Conservation (phyloP, 2,797 vertebrate species). For the Cynodonichthys magdalenae region DNA sequence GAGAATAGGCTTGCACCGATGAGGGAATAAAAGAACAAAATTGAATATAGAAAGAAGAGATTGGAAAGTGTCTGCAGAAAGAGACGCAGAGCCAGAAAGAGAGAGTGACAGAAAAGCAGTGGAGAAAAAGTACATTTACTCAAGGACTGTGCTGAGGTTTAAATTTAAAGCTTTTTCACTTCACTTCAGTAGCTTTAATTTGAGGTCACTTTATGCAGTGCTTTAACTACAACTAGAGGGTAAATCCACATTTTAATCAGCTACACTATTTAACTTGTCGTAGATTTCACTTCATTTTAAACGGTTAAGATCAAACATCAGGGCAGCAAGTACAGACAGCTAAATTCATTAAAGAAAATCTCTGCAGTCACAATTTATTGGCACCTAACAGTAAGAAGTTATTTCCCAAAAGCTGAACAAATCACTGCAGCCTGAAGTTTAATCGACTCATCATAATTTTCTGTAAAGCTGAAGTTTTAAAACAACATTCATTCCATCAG, state of each 20-base stretch:
- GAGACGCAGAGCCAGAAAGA: constrained; percentile 27
- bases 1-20: constrained; percentile 42
- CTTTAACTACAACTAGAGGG: constrained; percentile 5
- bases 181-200: constrained; percentile 11
- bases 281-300: no score
- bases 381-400: no score
- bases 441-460: constrained; percentile 3
- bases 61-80: constrained; percentile 70
- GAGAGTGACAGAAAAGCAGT: constrained; percentile 47
- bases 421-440: constrained; percentile 6
- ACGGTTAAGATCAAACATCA: no score
- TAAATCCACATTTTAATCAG: constrained; percentile 2
- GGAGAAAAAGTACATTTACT: constrained; percentile 44
- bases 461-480: constrained; percentile 1
- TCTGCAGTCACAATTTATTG: background rate
- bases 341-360: background rate
- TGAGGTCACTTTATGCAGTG: constrained; percentile 2
- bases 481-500: background rate
- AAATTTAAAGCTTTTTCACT: constrained; percentile 14
- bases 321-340: background rate
- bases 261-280: background rate
- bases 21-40: constrained; percentile 66
- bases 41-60: constrained; percentile 72
- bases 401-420: constrained; percentile 11
- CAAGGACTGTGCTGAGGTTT: constrained; percentile 24